Conservation (phyloP, 2,888 invertebrate genomes). For the Halictus ligatus region DNA sequence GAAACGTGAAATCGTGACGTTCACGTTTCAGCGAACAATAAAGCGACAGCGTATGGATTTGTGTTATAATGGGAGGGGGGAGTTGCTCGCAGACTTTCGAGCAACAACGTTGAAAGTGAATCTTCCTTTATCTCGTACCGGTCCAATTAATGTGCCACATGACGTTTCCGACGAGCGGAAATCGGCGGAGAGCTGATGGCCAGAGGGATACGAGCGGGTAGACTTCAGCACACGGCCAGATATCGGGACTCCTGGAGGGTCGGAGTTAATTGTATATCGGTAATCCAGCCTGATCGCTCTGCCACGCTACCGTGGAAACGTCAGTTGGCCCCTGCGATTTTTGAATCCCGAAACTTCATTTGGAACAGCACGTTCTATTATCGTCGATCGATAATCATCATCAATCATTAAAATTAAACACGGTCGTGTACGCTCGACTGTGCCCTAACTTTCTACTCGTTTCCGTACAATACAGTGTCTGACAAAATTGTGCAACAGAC, state of each 20-base stretch:
- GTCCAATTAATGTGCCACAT: constrained; percentile 83
- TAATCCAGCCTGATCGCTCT: constrained; percentile 56
- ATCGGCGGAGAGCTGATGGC: constrained; percentile 67
- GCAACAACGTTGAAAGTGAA: constrained; percentile 70
- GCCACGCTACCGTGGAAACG: constrained; percentile 49
- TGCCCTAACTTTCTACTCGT: neutral
- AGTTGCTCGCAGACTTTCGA: constrained; percentile 65
- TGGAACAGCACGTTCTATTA: neutral
- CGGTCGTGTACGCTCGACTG: neutral
- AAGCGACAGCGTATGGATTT: constrained; percentile 27
- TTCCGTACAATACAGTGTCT: neutral
- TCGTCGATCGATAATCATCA: neutral
- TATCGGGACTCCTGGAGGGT: constrained; percentile 67
- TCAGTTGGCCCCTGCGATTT: constrained; percentile 70
- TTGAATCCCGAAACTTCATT: constrained; percentile 52
- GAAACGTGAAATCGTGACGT: neutral
- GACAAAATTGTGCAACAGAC: neutral
- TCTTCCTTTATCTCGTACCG: constrained; percentile 77
- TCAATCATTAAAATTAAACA: constrained; percentile 1
- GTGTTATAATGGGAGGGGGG: constrained; percentile 40
- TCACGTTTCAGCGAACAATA: neutral
- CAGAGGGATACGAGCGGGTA: constrained; percentile 49
- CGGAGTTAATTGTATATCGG: constrained; percentile 79
- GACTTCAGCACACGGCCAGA: constrained; percentile 58
- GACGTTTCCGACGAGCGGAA: constrained; percentile 81